These are phyloP conservation scores for Eulemur rufifrons DNA, from an alignment of 2,113 vertebrate genomes.

Conservation along the genomic window DNA sequence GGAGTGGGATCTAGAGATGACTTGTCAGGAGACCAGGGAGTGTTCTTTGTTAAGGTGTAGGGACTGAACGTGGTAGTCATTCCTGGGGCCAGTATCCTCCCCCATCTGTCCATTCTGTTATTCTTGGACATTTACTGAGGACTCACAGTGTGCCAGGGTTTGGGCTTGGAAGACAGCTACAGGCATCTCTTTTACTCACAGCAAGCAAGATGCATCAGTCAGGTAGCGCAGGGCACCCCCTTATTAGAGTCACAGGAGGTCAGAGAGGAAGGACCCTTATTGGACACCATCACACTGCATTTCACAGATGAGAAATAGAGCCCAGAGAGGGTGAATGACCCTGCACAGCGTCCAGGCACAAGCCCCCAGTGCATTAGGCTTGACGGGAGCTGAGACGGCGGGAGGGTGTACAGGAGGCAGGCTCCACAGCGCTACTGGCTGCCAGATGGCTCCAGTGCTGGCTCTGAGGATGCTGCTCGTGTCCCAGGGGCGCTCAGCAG, in stretches of 20 bases:
- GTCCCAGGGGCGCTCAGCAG: not conserved
- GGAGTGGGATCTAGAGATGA: not conserved
- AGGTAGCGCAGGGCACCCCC: fast-evolving
- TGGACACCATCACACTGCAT: not conserved
- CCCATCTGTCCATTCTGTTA: not conserved
- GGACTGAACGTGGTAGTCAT: not conserved
- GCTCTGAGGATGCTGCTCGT: not conserved
- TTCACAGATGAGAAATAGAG: not conserved
- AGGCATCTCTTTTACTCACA: not conserved
- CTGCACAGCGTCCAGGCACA: not conserved
- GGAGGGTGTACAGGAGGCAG: fast-evolving
- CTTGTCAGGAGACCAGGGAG: not conserved
- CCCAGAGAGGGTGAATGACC: not conserved
- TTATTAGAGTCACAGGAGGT: not conserved
- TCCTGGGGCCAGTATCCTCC: not conserved
- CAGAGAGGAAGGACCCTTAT: not conserved
- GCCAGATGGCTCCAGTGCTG: not conserved
- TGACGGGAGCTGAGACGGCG: fast-evolving
- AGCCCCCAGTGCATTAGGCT: not conserved
- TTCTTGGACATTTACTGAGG: not conserved
- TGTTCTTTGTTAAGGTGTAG: not conserved
- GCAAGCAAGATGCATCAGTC: not conserved
- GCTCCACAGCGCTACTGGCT: not conserved
- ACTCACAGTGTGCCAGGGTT: not conserved
- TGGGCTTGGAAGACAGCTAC: not conserved